Evolutionary conservation across 30 jellyfish, hydroid and myxozoan genomes (phyloP), one percentile per base, ranked within the genome.

Genomic region (Cassiopea xamachana): DNA sequence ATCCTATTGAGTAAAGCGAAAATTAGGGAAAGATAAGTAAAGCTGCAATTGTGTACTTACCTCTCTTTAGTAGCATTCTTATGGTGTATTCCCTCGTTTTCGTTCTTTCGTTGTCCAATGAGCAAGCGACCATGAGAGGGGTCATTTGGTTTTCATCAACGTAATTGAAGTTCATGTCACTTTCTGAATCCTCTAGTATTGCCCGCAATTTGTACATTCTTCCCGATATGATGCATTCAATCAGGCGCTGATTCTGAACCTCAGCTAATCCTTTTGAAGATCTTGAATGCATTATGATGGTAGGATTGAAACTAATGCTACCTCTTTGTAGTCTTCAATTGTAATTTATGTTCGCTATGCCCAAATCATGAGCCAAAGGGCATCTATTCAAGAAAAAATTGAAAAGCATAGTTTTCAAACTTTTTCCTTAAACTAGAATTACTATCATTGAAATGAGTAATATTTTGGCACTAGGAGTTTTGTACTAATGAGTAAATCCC

Each of bases 71-170:
- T 16, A 86, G 80, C 76, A 92, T 48, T 13, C 92, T 84, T 9
- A 81, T 72, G 58, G 75, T 50, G 13, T 82, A 62, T 46, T 75
- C 76, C 83, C 96, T 85, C 14, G 96, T 77, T 77, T 92, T 92
- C 45, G 70, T 51, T 64, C 48, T 92, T 8, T 87, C 93, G 49
- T 87, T 96, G 48, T 87, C 93, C 58, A 92, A 15, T 18, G 79
- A 46, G 55, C 98, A 92, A 15, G 93, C 98, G n/a, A 81, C 86
- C 88, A 83, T 77, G 39, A 92, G 83, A 1, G 96, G 96, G 8
- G 92, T 77, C 60, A 78, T 55, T 14, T 89, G 96, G 51, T 82
- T 81, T 48, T 70, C 79, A 48, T 83, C 92, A 17, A 69, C 9
- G 47, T 84, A 60, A 60, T 89, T 73, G 1, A 89, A 69, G 46